Conservation (phyloP, 2,888 invertebrate genomes). For the Pinctada fucata region DNA sequence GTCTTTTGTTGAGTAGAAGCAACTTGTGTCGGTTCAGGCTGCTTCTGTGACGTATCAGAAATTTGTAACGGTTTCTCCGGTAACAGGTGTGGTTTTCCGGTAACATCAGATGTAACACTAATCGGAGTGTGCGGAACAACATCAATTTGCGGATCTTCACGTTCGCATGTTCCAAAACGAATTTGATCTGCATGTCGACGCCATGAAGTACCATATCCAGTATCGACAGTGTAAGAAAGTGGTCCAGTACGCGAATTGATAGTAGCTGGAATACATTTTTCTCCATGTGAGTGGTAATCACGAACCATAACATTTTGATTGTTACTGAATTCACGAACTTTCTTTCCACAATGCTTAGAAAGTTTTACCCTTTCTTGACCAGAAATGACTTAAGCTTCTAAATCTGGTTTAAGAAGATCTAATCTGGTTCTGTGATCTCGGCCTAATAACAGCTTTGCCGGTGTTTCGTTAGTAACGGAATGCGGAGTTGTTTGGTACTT, state of each 20-base stretch:
- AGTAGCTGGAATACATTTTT: neutral
- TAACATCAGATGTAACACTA: neutral
- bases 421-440: too few relatives aligned
- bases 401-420: too few relatives aligned
- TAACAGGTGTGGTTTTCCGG: neutral
- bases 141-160: neutral
- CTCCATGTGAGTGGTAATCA: neutral
- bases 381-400: neutral
- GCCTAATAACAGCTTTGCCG: too few relatives aligned
- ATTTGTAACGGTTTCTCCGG: neutral
- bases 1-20: too few relatives aligned
- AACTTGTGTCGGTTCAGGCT: neutral
- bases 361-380: neutral
- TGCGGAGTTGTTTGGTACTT: too few relatives aligned
- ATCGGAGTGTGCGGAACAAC: neutral
- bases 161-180: neutral
- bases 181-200: slow-evolving; percentile 3
- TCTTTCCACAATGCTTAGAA: too few relatives aligned
- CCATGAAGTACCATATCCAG: too few relatives aligned
- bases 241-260: neutral
- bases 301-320: neutral
- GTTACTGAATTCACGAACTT: neutral
- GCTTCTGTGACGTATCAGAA: neutral
- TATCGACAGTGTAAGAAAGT: too few relatives aligned
- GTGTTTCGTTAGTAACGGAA: neutral